Percentiles rank a stretch among this genome's conserved stretches.
Conservation (phyloP, 1,140 invertebrate genomes). For the Saccostrea glomerata region DNA sequence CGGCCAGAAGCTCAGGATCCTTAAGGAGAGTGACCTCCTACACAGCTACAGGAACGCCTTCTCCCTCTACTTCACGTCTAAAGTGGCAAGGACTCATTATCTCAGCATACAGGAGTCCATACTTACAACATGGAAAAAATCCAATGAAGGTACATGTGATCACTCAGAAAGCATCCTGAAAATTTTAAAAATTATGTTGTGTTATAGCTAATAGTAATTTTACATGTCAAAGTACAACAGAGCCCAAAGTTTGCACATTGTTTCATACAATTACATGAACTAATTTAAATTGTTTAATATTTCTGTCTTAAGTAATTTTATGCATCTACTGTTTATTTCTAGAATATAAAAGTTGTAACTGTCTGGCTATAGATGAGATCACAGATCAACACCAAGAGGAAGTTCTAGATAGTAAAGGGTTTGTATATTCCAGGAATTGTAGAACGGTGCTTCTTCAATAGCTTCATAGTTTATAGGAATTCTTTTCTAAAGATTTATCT, state of each 20-base stretch:
- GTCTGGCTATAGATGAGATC: slow-evolving; percentile 42
- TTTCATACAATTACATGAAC: too few relatives aligned
- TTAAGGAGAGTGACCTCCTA: slow-evolving; percentile 30
- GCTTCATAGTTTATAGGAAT: not conserved
- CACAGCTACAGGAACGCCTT: slow-evolving; percentile 49
- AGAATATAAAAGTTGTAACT: slow-evolving; percentile 49
- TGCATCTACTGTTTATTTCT: not conserved
- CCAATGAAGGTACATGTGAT: not conserved
- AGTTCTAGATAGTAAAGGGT: slow-evolving; percentile 53
- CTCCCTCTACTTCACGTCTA: slow-evolving; percentile 43
- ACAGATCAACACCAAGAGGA: slow-evolving; percentile 45
- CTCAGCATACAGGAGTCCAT: not conserved
- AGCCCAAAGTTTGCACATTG: too few relatives aligned
- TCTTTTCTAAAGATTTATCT: not conserved
- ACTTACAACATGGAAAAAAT: slow-evolving; percentile 41
- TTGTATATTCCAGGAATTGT: not conserved
- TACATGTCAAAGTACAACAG: too few relatives aligned
- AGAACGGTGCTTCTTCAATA: not conserved
- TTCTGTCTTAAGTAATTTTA: too few relatives aligned
- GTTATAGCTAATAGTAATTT: too few relatives aligned
- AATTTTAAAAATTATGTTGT: too few relatives aligned
- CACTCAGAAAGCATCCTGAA: too few relatives aligned
- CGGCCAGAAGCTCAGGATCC: slow-evolving; percentile 10
- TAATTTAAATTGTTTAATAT: too few relatives aligned
- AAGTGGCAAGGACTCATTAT: slow-evolving; percentile 43